These are phyloP conservation scores for Sebastes vulpes DNA, from an alignment of 2,797 vertebrate genomes.

Conservation along the genomic window DNA sequence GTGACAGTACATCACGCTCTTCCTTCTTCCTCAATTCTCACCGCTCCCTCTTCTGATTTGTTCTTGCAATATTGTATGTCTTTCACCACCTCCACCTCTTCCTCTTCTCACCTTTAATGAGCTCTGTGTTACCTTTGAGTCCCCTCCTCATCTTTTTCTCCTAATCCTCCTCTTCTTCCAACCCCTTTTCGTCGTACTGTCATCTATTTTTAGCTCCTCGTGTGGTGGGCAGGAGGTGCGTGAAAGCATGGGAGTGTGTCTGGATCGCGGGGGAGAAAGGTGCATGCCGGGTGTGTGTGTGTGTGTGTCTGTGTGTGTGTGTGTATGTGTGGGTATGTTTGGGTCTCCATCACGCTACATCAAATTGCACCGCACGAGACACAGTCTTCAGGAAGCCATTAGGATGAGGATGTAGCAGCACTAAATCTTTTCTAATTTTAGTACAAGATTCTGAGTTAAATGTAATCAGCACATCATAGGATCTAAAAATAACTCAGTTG, in stretches of 20 bases:
- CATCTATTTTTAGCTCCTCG: constrained; percentile 86
- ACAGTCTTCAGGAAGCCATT: constrained; percentile 58
- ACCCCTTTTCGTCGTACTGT: constrained; percentile 58
- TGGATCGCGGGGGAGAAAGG: constrained; percentile 65
- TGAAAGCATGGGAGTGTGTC: constrained; percentile 81
- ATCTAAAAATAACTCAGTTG: constrained; percentile 46
- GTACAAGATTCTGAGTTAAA: constrained; percentile 31
- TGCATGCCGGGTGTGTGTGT: constrained; percentile 48
- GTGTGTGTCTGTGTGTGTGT: constrained; percentile 13
- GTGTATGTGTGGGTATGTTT: constrained; percentile 43
- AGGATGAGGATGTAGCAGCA: constrained; percentile 25
- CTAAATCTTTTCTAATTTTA: constrained; percentile 59
- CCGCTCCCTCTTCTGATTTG: constrained; percentile 4
- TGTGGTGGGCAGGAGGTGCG: constrained; percentile 75
- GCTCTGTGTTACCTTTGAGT: constrained; percentile 32
- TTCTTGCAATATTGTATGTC: not conserved
- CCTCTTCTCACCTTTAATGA: constrained; percentile 28
- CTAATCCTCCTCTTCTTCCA: constrained; percentile 48
- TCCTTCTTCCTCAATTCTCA: not conserved
- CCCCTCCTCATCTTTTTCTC: constrained; percentile 40
- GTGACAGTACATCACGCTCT: not conserved
- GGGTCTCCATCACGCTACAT: constrained; percentile 61
- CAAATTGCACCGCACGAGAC: constrained; percentile 64
- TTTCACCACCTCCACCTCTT: constrained; percentile 1
- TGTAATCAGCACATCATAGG: constrained; percentile 56